These are phyloP conservation scores for Brienomyrus longianalis DNA, from an alignment of 2,113 vertebrate genomes.

Conservation along the genomic window DNA sequence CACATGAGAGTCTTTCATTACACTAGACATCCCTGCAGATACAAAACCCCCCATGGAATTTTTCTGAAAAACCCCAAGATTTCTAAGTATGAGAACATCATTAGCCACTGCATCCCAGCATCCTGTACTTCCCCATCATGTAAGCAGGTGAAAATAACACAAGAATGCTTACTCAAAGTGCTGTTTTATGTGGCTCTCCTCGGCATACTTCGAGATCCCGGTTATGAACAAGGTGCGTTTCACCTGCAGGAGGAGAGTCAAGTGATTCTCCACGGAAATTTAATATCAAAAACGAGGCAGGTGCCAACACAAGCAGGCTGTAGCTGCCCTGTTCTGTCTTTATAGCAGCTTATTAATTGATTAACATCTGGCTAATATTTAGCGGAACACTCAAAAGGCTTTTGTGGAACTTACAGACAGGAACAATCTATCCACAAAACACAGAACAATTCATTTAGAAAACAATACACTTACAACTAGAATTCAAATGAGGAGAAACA, in stretches of 20 bases:
- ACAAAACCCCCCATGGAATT: background rate
- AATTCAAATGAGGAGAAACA: background rate
- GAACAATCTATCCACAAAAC: background rate
- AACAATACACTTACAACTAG: background rate
- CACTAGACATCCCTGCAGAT: background rate
- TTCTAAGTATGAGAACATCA: background rate
- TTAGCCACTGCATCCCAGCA: background rate
- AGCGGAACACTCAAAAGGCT: background rate
- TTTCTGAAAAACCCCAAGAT: background rate
- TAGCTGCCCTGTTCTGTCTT: background rate
- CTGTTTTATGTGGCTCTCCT: slow-evolving; percentile 87
- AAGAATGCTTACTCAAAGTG: slow-evolving; percentile 83
- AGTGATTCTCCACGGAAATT: background rate
- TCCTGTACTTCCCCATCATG: background rate
- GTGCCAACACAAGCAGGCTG: background rate
- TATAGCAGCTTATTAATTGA: background rate
- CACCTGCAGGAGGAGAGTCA: slow-evolving; percentile 60
- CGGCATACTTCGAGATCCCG: slow-evolving; percentile 91
- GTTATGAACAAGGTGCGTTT: slow-evolving; percentile 94
- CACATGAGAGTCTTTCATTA: background rate
- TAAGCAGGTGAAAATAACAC: background rate
- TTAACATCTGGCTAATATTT: background rate
- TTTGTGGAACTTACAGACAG: background rate
- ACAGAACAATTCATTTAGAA: background rate
- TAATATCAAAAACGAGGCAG: background rate